phyloP scores from a whole-genome alignment of 2,797 vertebrate genomes.

The Hipposideros larvatus region DNA sequence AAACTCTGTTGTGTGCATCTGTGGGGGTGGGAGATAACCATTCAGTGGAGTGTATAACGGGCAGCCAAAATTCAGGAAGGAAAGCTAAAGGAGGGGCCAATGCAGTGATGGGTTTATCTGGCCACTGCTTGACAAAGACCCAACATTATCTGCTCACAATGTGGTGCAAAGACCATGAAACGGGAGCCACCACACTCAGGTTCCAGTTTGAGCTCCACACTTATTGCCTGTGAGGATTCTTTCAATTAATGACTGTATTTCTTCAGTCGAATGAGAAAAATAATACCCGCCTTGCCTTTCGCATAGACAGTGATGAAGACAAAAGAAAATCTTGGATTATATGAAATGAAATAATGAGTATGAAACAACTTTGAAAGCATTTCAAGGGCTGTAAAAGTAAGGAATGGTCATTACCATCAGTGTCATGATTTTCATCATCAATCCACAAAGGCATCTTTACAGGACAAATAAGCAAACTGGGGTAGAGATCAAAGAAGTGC shows the following conservation, averaged over 20 bases:
- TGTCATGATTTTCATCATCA: neutral
- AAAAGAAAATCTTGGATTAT: slow-evolving; percentile 16
- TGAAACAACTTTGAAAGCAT: slow-evolving; percentile 24
- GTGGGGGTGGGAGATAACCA: neutral
- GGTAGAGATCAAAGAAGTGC: slow-evolving; percentile 23
- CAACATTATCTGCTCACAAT: neutral
- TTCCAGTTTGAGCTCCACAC: neutral
- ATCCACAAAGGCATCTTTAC: slow-evolving; percentile 7
- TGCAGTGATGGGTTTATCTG: neutral
- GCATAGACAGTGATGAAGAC: neutral
- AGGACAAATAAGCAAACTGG: slow-evolving; percentile 54
- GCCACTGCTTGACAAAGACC: neutral
- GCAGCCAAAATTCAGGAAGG: neutral
- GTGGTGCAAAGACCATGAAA: neutral
- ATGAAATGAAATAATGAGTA: slow-evolving; percentile 22
- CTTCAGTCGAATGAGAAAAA: slow-evolving; percentile 15
- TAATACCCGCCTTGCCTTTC: neutral
- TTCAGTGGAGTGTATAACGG: neutral
- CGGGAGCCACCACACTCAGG: neutral
- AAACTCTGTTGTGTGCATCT: neutral
- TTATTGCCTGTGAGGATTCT: neutral
- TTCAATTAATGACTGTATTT: neutral
- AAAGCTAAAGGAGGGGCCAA: neutral
- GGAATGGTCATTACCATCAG: slow-evolving; percentile 2
- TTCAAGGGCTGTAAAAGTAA: slow-evolving; percentile 51